Percentiles rank a stretch among this genome's conserved stretches.
These are phyloP conservation scores for Proteles cristata DNA, from an alignment of 2,113 vertebrate species.

Conservation along the genomic window DNA sequence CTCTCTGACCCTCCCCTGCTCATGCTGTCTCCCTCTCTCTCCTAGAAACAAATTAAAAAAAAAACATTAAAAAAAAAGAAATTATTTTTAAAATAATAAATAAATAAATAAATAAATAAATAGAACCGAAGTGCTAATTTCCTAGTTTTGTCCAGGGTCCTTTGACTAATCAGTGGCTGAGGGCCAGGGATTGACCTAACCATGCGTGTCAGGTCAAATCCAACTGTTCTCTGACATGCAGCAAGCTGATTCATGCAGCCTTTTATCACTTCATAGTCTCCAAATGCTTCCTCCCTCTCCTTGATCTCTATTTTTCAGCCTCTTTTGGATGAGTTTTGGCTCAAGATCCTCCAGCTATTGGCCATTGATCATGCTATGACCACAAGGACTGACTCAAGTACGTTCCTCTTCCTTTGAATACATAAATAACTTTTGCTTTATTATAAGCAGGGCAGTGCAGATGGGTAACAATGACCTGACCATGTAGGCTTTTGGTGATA, in stretches of 20 bases:
- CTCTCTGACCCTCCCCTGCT: too few relatives aligned
- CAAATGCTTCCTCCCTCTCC: not conserved
- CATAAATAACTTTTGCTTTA: conserved; percentile 37
- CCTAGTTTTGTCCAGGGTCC: not conserved
- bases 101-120: too few relatives aligned
- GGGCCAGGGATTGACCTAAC: not conserved
- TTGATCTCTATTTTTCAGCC: not conserved
- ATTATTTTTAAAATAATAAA: too few relatives aligned
- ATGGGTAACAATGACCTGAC: not conserved
- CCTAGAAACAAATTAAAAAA: too few relatives aligned
- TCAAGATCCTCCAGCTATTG: not conserved
- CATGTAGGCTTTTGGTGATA: not conserved
- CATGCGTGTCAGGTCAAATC: not conserved
- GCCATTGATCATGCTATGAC: not conserved
- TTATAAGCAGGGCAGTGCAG: not conserved
- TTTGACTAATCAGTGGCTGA: not conserved
- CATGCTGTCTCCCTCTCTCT: too few relatives aligned
- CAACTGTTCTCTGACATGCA: not conserved
- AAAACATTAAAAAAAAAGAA: too few relatives aligned
- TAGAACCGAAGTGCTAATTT: not conserved
- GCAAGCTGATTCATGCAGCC: not conserved
- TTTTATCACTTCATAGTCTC: not conserved
- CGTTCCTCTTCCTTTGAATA: not conserved
- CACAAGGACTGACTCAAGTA: not conserved
- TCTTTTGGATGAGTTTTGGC: not conserved